Conservation (phyloP, 2,113 vertebrate genomes). For the Gopherus flavomarginatus region DNA sequence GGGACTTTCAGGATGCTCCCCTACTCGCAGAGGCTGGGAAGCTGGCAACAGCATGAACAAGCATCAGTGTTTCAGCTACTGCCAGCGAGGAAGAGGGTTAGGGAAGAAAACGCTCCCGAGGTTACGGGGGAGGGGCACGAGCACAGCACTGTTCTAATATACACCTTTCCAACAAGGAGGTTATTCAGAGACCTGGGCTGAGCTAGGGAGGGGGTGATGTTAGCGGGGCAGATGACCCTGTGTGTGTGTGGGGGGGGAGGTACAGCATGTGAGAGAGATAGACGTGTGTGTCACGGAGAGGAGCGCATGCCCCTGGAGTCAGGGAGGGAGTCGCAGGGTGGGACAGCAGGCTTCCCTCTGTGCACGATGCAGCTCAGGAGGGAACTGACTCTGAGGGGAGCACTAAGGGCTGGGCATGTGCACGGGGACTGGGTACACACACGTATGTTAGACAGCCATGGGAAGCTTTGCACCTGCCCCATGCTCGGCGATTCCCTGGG, state of each 20-base stretch:
- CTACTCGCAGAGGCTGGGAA: conserved; percentile 31
- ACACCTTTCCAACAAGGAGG: conserved; percentile 57
- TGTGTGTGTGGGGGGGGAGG: neutral
- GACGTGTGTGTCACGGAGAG: neutral
- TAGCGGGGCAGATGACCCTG: neutral
- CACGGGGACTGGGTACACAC: neutral
- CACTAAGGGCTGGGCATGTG: neutral
- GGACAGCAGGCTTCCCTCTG: neutral
- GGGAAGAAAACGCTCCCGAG: neutral
- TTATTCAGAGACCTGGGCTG: conserved; percentile 48
- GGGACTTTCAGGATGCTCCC: conserved; percentile 66
- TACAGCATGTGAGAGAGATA: accelerated
- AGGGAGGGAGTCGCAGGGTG: neutral
- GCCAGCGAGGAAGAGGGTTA: neutral
- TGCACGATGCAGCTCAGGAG: neutral
- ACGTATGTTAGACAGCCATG: neutral
- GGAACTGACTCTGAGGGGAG: neutral
- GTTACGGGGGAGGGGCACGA: neutral
- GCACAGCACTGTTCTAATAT: conserved; percentile 19
- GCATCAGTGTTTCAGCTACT: conserved; percentile 56
- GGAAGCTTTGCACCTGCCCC: conserved; percentile 43
- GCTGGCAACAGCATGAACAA: conserved; percentile 60
- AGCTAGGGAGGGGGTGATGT: neutral
- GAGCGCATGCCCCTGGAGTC: neutral
- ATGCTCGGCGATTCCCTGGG: neutral